These are phyloP conservation scores for Coregonus clupeaformis DNA, from an alignment of 2,113 vertebrate genomes.

Conservation along the genomic window DNA sequence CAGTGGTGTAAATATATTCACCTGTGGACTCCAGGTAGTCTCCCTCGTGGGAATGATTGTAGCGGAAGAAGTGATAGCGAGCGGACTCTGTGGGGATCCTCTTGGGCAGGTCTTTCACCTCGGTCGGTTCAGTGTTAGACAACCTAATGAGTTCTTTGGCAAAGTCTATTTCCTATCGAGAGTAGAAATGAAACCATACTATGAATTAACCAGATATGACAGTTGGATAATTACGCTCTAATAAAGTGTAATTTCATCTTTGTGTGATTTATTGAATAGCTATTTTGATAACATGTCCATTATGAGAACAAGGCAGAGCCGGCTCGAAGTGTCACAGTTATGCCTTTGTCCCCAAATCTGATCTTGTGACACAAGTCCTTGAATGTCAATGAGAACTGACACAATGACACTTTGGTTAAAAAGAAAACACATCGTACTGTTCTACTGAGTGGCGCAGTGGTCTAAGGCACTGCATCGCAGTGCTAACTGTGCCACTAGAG, in stretches of 20 bases:
- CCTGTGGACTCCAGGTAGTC: slow-evolving; percentile 94
- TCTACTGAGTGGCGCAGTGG: too few relatives aligned
- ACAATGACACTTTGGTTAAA: slow-evolving; percentile 40
- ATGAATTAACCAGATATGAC: background rate
- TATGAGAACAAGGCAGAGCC: slow-evolving; percentile 21
- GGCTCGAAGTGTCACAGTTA: slow-evolving; percentile 26
- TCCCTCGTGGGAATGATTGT: slow-evolving; percentile 94
- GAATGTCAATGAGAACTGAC: slow-evolving; percentile 52
- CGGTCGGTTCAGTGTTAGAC: slow-evolving; percentile 86
- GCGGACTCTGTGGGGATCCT: slow-evolving; percentile 90
- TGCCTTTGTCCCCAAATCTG: slow-evolving; percentile 51
- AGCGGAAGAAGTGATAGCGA: slow-evolving; percentile 96
- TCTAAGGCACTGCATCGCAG: too few relatives aligned
- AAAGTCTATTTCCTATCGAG: slow-evolving; percentile 87
- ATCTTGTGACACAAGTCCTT: slow-evolving; percentile 47
- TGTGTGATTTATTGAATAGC: background rate
- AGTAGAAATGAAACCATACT: background rate
- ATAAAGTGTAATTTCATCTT: background rate
- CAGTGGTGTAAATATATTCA: slow-evolving; percentile 43
- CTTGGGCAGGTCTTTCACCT: slow-evolving; percentile 88
- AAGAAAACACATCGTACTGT: slow-evolving; percentile 39
- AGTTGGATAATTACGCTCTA: slow-evolving; percentile 6
- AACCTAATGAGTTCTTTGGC: slow-evolving; percentile 88
- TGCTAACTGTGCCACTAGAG: too few relatives aligned
- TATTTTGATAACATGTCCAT: background rate